Percentiles rank a stretch among this genome's conserved stretches.
Conservation (phyloP, 2,113 vertebrate genomes). For the Bubo blakistoni region DNA sequence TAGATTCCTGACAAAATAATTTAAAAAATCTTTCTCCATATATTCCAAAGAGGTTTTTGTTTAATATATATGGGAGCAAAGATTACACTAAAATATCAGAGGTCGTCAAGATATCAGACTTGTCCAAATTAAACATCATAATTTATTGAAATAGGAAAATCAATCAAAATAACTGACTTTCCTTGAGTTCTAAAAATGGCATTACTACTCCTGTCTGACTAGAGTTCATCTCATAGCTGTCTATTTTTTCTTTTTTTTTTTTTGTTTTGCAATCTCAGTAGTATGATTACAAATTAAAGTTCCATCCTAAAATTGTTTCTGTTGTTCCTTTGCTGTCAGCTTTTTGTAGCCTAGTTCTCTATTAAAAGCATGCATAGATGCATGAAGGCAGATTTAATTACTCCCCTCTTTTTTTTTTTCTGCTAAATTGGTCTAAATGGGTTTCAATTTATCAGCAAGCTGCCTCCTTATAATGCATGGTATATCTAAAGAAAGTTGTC, state of each 20-base stretch:
- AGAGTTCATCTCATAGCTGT: neutral
- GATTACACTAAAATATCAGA: neutral
- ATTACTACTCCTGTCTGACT: neutral
- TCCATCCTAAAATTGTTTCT: neutral
- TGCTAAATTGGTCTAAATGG: neutral
- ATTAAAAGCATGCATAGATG: neutral
- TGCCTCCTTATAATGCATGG: too few species aligned
- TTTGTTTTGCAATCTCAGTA: neutral
- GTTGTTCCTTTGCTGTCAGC: neutral
- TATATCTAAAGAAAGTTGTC: neutral
- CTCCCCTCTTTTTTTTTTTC: neutral
- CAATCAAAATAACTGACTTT: neutral
- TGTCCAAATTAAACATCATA: neutral
- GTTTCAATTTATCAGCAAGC: neutral
- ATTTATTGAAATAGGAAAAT: neutral
- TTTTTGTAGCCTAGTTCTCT: neutral
- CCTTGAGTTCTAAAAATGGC: neutral
- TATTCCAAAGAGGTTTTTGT: rapidly evolving
- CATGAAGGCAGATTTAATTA: neutral
- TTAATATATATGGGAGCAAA: neutral
- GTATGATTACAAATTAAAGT: neutral
- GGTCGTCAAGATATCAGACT: neutral
- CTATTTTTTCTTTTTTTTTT: neutral
- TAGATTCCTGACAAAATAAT: neutral
- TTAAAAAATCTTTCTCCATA: neutral